Conservation (phyloP, 1,140 invertebrate species). For the Cydia splendana region DNA sequence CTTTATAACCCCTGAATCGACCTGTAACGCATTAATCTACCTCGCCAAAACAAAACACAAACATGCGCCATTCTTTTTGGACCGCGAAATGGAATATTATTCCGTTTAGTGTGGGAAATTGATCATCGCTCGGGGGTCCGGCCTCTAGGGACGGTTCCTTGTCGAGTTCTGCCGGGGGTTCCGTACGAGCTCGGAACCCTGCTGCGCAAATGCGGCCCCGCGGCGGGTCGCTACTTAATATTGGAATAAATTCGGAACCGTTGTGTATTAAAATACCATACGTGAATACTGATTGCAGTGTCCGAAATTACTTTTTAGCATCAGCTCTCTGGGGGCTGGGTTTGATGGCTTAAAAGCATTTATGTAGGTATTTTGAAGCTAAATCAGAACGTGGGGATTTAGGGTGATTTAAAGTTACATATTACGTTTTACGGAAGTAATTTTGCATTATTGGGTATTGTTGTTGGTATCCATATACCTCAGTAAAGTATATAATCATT, state of each 20-base stretch:
- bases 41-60: conserved; percentile 22
- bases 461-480: too few species aligned
- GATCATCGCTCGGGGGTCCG: conserved; percentile 49
- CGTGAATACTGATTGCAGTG: conserved; percentile 30
- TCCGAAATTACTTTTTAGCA: conserved; percentile 18
- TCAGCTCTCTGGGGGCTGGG: neutral
- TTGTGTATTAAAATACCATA: conserved; percentile 29
- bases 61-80: conserved; percentile 25
- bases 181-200: conserved; percentile 37
- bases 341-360: neutral
- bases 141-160: conserved; percentile 52
- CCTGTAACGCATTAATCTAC: neutral
- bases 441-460: too few species aligned
- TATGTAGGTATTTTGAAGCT: neutral
- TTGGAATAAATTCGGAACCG: conserved; percentile 36
- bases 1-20: neutral
- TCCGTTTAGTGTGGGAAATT: conserved; percentile 59
- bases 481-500: too few species aligned
- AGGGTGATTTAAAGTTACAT: neutral
- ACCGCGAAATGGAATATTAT: conserved; percentile 49
- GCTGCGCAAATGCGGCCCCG: conserved; percentile 41
- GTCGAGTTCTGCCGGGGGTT: conserved; percentile 53
- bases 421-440: too few species aligned
- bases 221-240: conserved; percentile 35
- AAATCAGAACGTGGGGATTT: neutral